Evolutionary conservation across 2,797 vertebrate species (phyloP), one percentile per base, ranked within the genome.

Genomic region (Sebastes taczanowskii): DNA sequence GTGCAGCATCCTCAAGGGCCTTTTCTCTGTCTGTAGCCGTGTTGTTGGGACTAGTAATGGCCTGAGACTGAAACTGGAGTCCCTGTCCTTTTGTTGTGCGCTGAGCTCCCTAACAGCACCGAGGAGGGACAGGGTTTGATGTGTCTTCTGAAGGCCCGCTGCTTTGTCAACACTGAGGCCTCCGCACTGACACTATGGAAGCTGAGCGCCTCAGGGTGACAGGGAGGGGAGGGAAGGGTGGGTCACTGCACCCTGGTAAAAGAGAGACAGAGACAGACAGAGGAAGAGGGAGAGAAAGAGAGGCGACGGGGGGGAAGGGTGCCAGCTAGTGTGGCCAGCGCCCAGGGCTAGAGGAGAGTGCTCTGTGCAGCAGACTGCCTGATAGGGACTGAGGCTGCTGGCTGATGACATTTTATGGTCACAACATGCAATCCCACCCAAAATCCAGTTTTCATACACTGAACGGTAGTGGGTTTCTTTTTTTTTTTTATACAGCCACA

Each of bases 371-470:
- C 89, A 94, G 90, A 89, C 93, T 89, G 91, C 90, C 92, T 94
- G 94, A 92, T 92, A 91, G 88, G 83, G 90, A 89, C 92, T 84
- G 80, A 85, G 89, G 93, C 93, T 95, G 92, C 91, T 90, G 89
- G 94, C 93, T 96, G 95, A 96, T 95, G 94, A 95, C 95, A 96
- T 95, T 95, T 95, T 93, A 90, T 95, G 94, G 95, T 95, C 93
- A 94, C 89, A 94, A 91, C 90, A 92, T 95, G 95, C 94, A 95
- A 95, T 94, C 91, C 91, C 73, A 91, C 88, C 91, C 94, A 88
- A 92, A 93, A 88, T 89, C 79, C 86, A 86, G 85, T 91, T 90
- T 92, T 92, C 66, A 67, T 79, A 74, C 81, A 59, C 73, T 87
- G 53, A 81, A 87, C 1, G 71, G 64, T 75, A 73, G 69, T 16